Evolutionary conservation across 2,888 invertebrate genomes (phyloP).

Genomic region (Xestia sexstrigata): DNA sequence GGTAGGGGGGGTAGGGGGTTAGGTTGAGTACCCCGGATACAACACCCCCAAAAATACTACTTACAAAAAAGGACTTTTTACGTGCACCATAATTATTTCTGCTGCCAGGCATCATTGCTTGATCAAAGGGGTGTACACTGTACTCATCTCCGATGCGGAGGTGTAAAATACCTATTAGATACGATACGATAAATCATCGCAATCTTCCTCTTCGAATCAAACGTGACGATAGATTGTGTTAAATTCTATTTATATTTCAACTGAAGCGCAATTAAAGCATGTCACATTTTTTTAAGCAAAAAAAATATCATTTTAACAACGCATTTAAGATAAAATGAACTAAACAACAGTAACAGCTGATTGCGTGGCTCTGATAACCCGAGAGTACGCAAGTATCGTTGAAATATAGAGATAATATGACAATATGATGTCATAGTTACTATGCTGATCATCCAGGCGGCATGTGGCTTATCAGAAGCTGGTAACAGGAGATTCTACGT

Average conservation of each 20-base stretch:
- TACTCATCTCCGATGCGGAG: no score
- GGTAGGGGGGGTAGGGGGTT: no score
- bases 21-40: no score
- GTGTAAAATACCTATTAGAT: no score
- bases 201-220: neutral
- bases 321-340: conserved; percentile 15
- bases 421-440: conserved; percentile 30
- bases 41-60: no score
- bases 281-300: neutral
- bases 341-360: conserved; percentile 24
- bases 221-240: neutral
- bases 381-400: neutral
- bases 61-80: no score
- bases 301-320: neutral
- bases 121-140: no score
- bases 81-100: neutral
- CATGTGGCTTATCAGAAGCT: neutral
- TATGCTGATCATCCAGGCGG: conserved; percentile 3
- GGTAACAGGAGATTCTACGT: conserved; percentile 3
- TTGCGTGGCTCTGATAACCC: conserved; percentile 43
- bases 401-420: conserved; percentile 6
- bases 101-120: no score
- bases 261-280: neutral
- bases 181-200: no score
- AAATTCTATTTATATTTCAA: neutral